Conservation (phyloP, 2,888 invertebrate species). For the Nephrotoma guestfalica region DNA sequence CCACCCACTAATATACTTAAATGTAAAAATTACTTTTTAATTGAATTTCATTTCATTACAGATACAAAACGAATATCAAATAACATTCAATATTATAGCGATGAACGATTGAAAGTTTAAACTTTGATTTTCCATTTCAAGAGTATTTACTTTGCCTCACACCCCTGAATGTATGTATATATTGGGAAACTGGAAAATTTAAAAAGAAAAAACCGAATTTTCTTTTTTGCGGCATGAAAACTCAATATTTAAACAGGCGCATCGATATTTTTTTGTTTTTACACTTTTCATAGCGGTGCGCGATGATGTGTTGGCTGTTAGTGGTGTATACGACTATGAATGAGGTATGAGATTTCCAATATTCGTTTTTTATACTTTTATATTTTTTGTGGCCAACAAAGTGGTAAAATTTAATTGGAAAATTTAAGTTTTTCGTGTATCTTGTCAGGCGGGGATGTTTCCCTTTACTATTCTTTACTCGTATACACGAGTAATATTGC, state of each 20-base stretch:
- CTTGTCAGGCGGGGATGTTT: background rate
- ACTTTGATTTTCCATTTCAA: too few relatives aligned
- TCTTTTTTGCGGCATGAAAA: background rate
- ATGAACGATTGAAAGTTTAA: too few relatives aligned
- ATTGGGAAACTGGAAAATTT: too few relatives aligned
- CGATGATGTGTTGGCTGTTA: background rate
- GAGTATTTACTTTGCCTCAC: too few relatives aligned
- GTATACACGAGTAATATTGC: background rate
- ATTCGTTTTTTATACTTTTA: background rate
- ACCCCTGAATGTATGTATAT: too few relatives aligned
- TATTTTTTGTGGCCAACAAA: background rate
- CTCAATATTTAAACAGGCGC: background rate
- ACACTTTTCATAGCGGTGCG: background rate
- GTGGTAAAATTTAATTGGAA: background rate
- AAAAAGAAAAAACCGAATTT: background rate
- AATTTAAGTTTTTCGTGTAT: background rate
- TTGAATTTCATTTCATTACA: too few relatives aligned
- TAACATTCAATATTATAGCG: too few relatives aligned
- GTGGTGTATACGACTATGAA: background rate
- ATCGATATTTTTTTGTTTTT: background rate
- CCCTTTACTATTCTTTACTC: background rate
- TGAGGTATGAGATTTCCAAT: background rate
- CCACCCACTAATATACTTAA: too few relatives aligned
- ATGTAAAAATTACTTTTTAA: too few relatives aligned
- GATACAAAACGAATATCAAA: too few relatives aligned